Evolutionary conservation across 2,797 vertebrate species (phyloP).

Genomic region (Oreortyx pictus): DNA sequence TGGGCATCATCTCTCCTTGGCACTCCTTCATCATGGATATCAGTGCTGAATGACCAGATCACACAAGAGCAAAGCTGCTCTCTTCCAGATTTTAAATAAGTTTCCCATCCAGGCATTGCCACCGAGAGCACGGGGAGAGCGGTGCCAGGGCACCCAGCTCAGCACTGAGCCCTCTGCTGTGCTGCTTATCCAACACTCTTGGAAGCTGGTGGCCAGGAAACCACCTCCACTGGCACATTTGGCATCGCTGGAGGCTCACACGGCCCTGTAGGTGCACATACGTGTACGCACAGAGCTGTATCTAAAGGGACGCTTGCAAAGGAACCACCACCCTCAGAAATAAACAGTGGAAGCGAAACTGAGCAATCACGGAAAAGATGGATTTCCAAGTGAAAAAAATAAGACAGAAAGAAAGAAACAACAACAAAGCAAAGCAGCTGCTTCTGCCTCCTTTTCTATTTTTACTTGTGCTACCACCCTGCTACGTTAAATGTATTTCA

Average conservation of each 20-base stretch:
- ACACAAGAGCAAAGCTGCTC: conserved; percentile 78
- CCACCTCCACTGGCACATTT: not conserved
- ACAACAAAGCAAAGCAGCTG: not conserved
- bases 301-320: not conserved
- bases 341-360: not conserved
- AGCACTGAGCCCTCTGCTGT: not conserved
- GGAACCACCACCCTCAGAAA: not conserved
- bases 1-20: conserved; percentile 82
- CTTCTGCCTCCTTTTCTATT: conserved; percentile 72
- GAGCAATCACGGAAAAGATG: conserved; percentile 4
- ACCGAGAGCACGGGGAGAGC: not conserved
- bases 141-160: conserved; percentile 69
- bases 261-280: not conserved
- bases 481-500: conserved; percentile 82
- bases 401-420: not conserved
- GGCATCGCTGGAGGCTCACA: not conserved
- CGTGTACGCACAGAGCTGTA: accelerated
- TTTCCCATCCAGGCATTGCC: conserved; percentile 76
- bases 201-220: conserved; percentile 6
- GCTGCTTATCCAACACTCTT: conserved; percentile 19
- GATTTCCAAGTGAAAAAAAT: conserved; percentile 15
- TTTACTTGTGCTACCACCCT: conserved; percentile 79
- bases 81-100: conserved; percentile 84
- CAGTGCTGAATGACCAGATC: conserved; percentile 82
- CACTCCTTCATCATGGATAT: conserved; percentile 77